Conservation (phyloP, 1,140 invertebrate species). For the Drosophila santomea region DNA sequence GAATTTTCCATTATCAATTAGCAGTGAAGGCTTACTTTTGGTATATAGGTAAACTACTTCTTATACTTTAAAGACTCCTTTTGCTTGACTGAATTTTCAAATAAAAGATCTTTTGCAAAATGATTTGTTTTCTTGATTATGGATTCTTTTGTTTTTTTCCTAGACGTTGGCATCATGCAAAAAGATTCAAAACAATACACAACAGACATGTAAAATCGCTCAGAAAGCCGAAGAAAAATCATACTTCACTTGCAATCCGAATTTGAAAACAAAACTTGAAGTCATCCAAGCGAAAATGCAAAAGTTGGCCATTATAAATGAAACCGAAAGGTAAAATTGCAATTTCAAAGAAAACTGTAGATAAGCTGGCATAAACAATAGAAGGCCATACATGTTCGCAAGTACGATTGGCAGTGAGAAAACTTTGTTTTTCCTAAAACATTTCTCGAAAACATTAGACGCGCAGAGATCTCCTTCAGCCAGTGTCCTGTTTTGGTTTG, state of each 20-base stretch:
- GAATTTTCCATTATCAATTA: not conserved
- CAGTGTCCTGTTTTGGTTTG: not conserved
- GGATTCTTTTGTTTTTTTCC: too few relatives aligned
- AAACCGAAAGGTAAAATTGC: conserved; percentile 11
- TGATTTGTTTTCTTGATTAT: too few relatives aligned
- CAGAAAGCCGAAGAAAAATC: too few relatives aligned
- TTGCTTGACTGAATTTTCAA: too few relatives aligned
- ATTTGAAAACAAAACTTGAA: not conserved
- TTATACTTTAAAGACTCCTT: too few relatives aligned
- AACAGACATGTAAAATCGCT: too few relatives aligned
- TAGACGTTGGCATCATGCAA: too few relatives aligned
- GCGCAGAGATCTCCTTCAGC: not conserved
- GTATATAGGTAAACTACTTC: too few relatives aligned
- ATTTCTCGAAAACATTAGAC: conserved; percentile 4
- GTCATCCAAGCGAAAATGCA: not conserved
- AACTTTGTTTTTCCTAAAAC: not conserved
- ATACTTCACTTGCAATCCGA: not conserved
- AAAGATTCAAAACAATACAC: too few relatives aligned
- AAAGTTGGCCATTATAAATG: conserved; percentile 1
- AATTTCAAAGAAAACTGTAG: conserved; percentile 3
- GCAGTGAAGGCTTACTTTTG: too few relatives aligned
- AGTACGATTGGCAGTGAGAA: conserved; percentile 1
- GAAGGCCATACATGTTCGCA: conserved; percentile 1
- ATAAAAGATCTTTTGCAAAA: too few relatives aligned
- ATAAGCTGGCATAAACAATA: not conserved